Evolutionary conservation across 1,140 invertebrate species (phyloP).

Genomic region (Drosophila burlai): DNA sequence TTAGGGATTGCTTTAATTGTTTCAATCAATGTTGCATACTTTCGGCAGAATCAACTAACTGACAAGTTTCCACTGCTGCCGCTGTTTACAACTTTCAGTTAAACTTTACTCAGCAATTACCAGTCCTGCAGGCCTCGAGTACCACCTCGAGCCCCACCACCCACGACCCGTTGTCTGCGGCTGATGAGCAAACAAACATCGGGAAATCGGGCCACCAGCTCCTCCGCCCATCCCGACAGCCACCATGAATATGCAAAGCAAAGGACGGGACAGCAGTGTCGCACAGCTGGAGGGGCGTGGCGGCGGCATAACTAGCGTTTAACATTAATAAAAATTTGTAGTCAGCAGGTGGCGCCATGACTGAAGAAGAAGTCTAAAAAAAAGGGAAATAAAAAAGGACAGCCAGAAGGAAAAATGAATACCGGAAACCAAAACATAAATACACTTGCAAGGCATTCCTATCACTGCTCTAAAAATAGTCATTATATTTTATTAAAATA

Average conservation of each 20-base stretch:
- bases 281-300: slow-evolving; percentile 3
- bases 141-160: neutral
- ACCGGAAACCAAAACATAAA: neutral
- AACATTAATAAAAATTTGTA: slow-evolving; percentile 68
- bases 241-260: slow-evolving; percentile 54
- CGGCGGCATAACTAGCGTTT: slow-evolving; percentile 60
- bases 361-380: neutral
- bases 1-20: slow-evolving; percentile 53
- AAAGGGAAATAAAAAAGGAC: neutral
- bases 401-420: neutral
- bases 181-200: slow-evolving; percentile 55
- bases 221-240: neutral
- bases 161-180: slow-evolving; percentile 23
- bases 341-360: slow-evolving; percentile 39
- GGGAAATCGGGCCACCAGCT: slow-evolving; percentile 11
- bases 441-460: neutral
- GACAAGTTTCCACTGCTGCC: slow-evolving; percentile 25
- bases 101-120: slow-evolving; percentile 48
- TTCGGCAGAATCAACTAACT: slow-evolving; percentile 38
- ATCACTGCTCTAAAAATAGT: neutral
- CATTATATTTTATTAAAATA: neutral
- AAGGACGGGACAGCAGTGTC: slow-evolving; percentile 5
- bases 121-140: neutral
- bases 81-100: slow-evolving; percentile 43
- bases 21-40: slow-evolving; percentile 52